Conservation (phyloP, 2,888 invertebrate genomes). For the Amiota communis region DNA sequence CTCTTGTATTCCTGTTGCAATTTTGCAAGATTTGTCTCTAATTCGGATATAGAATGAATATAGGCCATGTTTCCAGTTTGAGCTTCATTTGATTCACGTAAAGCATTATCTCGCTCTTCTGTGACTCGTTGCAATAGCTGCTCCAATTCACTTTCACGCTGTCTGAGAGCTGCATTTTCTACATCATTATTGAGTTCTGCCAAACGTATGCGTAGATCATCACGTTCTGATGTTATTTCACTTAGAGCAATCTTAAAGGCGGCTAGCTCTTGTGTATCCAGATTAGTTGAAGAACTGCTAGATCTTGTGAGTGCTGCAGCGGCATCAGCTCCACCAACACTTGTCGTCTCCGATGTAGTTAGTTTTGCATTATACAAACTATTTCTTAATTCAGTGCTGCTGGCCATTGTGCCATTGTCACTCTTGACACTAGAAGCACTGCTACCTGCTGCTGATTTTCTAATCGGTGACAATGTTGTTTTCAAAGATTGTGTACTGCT, state of each 20-base stretch:
- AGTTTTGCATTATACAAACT: constrained; percentile 9
- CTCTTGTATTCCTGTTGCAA: constrained; percentile 74
- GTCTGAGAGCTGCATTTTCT: constrained; percentile 57
- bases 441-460: constrained; percentile 38
- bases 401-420: constrained; percentile 35
- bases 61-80: constrained; percentile 59
- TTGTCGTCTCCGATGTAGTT: constrained; percentile 4
- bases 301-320: constrained; percentile 42
- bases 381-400: background rate
- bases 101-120: constrained; percentile 61
- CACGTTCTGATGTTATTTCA: constrained; percentile 66
- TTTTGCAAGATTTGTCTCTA: constrained; percentile 71
- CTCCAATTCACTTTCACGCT: constrained; percentile 61
- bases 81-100: constrained; percentile 53
- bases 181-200: constrained; percentile 57
- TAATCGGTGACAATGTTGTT: constrained; percentile 56
- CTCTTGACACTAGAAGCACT: constrained; percentile 50
- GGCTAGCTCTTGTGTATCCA: constrained; percentile 61
- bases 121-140: constrained; percentile 50
- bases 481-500: constrained; percentile 62
- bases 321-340: background rate
- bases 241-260: constrained; percentile 67
- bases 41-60: constrained; percentile 69
- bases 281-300: constrained; percentile 43
- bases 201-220: constrained; percentile 63